These are phyloP conservation scores for Scylla paramamosain DNA, from an alignment of 1,140 invertebrate species.

Conservation along the genomic window DNA sequence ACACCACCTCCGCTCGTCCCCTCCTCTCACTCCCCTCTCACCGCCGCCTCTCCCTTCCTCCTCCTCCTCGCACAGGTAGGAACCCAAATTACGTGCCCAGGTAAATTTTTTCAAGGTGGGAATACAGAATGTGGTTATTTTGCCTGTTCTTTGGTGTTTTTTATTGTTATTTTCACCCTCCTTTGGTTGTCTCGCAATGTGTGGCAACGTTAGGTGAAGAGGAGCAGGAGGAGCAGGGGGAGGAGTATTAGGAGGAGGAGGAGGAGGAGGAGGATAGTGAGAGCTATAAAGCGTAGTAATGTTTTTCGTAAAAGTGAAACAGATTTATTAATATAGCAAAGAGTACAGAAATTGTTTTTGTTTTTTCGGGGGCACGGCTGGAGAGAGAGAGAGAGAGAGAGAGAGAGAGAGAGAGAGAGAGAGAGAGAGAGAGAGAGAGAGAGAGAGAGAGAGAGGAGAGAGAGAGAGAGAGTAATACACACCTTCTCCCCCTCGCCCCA, in stretches of 20 bases:
- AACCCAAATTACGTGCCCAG: not conserved
- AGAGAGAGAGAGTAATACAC: not conserved
- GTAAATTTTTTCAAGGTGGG: not conserved
- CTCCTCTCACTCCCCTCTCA: not conserved
- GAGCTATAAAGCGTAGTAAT: slow-evolving; percentile 65
- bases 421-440: not conserved
- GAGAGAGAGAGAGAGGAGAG: not conserved
- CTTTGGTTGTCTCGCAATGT: not conserved
- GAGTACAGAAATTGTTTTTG: slow-evolving; percentile 44
- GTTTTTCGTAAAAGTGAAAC: slow-evolving; percentile 71
- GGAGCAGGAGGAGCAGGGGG: not conserved
- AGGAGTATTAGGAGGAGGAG: slow-evolving; percentile 61
- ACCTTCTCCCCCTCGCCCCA: not conserved
- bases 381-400: not conserved
- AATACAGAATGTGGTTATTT: not conserved
- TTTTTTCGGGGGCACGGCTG: slow-evolving; percentile 28
- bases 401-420: not conserved
- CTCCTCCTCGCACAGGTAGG: not conserved
- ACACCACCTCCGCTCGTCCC: not conserved
- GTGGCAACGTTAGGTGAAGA: not conserved
- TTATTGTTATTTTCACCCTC: not conserved
- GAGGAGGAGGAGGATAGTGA: slow-evolving; percentile 61
- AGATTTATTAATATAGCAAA: slow-evolving; percentile 68
- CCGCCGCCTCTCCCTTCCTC: not conserved
- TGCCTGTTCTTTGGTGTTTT: not conserved